Percentiles rank a stretch among this genome's conserved stretches.
Evolutionary conservation across 2,888 invertebrate species (phyloP).

Genomic region (Drosophila affinis): DNA sequence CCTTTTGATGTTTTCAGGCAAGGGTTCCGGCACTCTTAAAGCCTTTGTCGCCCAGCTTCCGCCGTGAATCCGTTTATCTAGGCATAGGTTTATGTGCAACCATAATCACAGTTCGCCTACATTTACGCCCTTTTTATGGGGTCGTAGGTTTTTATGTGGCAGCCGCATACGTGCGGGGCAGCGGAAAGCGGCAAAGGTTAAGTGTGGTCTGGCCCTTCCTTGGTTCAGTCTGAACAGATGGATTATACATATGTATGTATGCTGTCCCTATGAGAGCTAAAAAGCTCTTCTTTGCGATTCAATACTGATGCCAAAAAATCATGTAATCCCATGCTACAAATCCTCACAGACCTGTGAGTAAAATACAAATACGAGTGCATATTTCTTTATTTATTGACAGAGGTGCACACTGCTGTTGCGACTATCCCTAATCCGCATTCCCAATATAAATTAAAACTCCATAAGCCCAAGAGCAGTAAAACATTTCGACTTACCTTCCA

Average conservation of each 20-base stretch:
- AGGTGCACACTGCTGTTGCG: neutral
- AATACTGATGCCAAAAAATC: neutral
- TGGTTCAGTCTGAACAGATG: constrained; percentile 3
- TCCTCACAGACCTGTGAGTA: neutral
- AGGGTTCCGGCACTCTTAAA: constrained; percentile 1
- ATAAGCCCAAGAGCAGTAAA: no score
- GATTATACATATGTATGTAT: no score
- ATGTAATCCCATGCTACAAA: neutral
- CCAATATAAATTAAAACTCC: neutral
- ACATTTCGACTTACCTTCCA: neutral
- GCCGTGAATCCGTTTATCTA: neutral
- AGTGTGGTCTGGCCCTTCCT: constrained; percentile 35
- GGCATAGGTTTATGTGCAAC: neutral
- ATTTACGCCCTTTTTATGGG: constrained; percentile 61
- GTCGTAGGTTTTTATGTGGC: constrained; percentile 59
- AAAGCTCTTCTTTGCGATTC: no score
- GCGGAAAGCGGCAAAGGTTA: constrained; percentile 32
- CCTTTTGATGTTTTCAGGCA: neutral
- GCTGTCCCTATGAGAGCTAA: no score
- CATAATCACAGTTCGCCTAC: constrained; percentile 38
- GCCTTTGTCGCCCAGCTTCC: constrained; percentile 5
- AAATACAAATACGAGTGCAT: neutral
- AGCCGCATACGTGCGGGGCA: constrained; percentile 22
- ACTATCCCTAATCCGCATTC: neutral
- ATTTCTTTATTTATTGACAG: neutral